phyloP scores from a whole-genome alignment of 2,888 invertebrate species.

The Alsophila aescularia region DNA sequence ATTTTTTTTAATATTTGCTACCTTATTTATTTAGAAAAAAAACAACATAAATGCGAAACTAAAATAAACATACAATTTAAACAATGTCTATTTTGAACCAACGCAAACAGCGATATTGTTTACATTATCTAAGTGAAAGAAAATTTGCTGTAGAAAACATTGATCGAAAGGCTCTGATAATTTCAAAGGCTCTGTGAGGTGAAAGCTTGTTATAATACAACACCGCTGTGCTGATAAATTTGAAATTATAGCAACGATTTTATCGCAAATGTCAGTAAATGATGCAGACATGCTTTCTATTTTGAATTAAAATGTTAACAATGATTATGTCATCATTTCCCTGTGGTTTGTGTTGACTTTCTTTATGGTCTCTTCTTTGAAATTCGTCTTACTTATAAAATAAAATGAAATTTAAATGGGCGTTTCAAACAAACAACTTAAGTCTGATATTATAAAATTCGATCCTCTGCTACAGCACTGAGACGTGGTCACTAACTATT shows the following conservation, averaged over 20 bases:
- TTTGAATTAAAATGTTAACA: conserved; percentile 32
- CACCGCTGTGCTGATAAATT: conserved; percentile 28
- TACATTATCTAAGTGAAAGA: conserved; percentile 19
- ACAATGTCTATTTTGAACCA: conserved; percentile 4
- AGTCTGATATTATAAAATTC: no score
- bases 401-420: background rate
- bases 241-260: conserved; percentile 32
- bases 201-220: conserved; percentile 34
- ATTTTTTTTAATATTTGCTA: no score
- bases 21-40: no score
- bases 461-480: no score
- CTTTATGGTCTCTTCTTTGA: conserved; percentile 13
- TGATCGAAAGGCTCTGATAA: conserved; percentile 31
- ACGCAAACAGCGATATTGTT: conserved; percentile 3
- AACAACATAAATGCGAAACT: no score
- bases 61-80: conserved; percentile 1
- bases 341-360: conserved; percentile 10
- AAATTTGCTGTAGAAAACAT: conserved; percentile 18
- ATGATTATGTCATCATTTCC: conserved; percentile 25
- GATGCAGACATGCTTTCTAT: conserved; percentile 28
- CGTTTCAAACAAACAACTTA: no score
- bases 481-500: no score
- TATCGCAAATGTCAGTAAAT: conserved; percentile 32
- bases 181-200: conserved; percentile 27
- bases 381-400: conserved; percentile 12